Evolutionary conservation across 2,888 invertebrate species (phyloP), one percentile per base, ranked within the genome.

Genomic region (Hoplodrina blanda): DNA sequence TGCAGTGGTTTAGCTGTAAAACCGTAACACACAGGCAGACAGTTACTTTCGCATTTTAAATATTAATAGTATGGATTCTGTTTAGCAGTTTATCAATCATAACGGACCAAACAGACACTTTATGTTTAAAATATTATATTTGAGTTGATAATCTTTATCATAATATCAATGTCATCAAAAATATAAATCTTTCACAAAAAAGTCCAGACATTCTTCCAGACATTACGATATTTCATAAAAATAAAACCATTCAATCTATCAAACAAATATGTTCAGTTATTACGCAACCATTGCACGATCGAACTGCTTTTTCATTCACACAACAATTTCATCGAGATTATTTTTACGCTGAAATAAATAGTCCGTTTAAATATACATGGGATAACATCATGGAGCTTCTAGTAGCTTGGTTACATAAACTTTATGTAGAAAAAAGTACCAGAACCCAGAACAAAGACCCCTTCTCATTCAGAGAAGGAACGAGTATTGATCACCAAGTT

Each of bases 291-390:
- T 15, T 57, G 44, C 13, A 67, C 37, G n/a, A 53, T 53, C 4
- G 77, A 72, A 54, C 44, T 4, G 17, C 11, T 57, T 30, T 77
- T 37, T 37, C 37, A 37, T 37, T 25, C 20, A 10, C 25, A 25
- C 71, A 78, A 70, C 70, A 37, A 60, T 60, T 37, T 15, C 25
- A 46, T 49, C 15, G 15, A 70, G 71, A 17, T 33, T 77, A 77
- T 73, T 77, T 77, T 44, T 55, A 55, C 13, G 33, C 19, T 7
- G 13, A 76, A 76, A 76, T 69, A 76, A 76, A 69, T 60, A 60
- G 44, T 37, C 15, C 3, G 60, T 46, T 70, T 55, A 69, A 53
- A 76, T 67, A 50, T 76, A 76, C 41, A 44, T 67, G 15, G 66
- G 68, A 76, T 41, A 66, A 30, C 8, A 30, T 20, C 46, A 37